phyloP scores from a whole-genome alignment of 2,888 invertebrate species.

The Thelaira solivaga region DNA sequence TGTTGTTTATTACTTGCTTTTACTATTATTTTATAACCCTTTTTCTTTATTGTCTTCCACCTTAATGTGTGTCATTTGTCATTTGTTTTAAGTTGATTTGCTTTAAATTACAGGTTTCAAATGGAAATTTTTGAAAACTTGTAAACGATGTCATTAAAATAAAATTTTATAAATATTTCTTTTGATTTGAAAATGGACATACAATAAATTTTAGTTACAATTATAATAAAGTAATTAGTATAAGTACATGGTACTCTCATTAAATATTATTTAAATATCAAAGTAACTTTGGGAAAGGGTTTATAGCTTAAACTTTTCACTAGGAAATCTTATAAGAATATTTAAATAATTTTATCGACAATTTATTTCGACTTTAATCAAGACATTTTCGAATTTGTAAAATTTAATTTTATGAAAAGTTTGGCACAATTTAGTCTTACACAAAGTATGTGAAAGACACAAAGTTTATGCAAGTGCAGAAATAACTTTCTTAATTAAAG shows the following conservation, averaged over 20 bases:
- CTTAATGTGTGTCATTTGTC: conserved; percentile 47
- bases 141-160: conserved; percentile 56
- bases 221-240: conserved; percentile 57
- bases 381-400: conserved; percentile 15
- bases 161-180: neutral
- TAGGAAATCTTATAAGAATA: too few species aligned
- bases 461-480: conserved; percentile 19
- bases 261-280: neutral
- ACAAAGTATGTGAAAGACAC: neutral
- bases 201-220: conserved; percentile 32
- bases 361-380: neutral
- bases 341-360: neutral
- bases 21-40: conserved; percentile 53
- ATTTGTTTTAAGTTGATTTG: conserved; percentile 46
- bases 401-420: neutral
- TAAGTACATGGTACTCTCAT: conserved; percentile 11
- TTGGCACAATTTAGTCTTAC: neutral
- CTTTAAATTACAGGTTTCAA: conserved; percentile 51
- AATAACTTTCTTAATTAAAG: neutral
- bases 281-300: conserved; percentile 17
- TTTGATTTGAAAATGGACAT: neutral
- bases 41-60: neutral
- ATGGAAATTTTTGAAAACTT: conserved; percentile 49
- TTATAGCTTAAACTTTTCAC: neutral
- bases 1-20: conserved; percentile 22